Percentiles rank a stretch among this genome's conserved stretches.
Conservation (phyloP, 1,140 invertebrate species). For the Holcopasites calliopsidis region DNA sequence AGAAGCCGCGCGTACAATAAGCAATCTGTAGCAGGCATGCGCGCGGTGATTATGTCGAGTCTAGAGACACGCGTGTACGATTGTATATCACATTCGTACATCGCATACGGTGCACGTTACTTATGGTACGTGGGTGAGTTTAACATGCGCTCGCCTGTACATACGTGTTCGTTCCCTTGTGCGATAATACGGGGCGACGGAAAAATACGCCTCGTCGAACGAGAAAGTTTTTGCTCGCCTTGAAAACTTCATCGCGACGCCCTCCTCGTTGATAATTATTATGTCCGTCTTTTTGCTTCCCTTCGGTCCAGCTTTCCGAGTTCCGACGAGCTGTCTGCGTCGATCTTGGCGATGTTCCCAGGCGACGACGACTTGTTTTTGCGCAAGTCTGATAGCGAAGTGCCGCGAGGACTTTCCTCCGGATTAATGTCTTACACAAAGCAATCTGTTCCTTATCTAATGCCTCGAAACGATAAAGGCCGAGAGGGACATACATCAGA, state of each 20-base stretch:
- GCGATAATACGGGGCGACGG: constrained; percentile 18
- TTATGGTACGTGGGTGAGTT: constrained; percentile 38
- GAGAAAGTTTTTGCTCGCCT: background rate
- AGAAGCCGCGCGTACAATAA: constrained; percentile 46
- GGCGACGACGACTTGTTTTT: background rate
- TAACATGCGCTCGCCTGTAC: background rate
- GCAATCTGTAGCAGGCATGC: constrained; percentile 47
- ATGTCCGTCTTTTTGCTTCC: background rate
- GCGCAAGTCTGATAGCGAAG: too few relatives aligned
- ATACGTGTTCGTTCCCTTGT: background rate
- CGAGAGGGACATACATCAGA: too few relatives aligned
- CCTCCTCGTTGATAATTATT: background rate
- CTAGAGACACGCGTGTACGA: constrained; percentile 41
- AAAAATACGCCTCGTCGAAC: constrained; percentile 19
- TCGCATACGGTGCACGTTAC: constrained; percentile 53
- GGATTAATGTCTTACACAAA: background rate
- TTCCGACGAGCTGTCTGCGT: background rate
- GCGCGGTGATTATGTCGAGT: constrained; percentile 49
- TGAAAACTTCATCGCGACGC: constrained; percentile 1
- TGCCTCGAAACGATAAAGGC: background rate
- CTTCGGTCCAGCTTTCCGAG: background rate
- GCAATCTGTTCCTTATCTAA: background rate
- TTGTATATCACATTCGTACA: constrained; percentile 13
- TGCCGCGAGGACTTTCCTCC: background rate
- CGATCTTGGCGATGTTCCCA: background rate